Conservation (phyloP, 2,888 invertebrate genomes). For the Minunthozetes semirufus region DNA sequence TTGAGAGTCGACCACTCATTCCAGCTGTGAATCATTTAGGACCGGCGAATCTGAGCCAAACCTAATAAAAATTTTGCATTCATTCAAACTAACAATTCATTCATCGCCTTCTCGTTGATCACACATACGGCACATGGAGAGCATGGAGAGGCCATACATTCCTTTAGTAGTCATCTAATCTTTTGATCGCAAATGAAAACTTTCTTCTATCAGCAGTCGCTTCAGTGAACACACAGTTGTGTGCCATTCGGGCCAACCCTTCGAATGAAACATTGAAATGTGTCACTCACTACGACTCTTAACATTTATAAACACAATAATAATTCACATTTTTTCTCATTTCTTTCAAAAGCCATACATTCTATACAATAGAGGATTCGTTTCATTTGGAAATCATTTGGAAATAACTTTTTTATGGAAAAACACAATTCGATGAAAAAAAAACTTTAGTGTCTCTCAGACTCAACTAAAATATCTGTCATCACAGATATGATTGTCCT, state of each 20-base stretch:
- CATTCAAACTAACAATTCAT: constrained; percentile 19
- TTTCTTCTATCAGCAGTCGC: background rate
- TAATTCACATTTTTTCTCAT: background rate
- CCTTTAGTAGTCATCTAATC: constrained; percentile 7
- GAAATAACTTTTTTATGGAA: constrained; percentile 9
- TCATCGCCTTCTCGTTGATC: background rate
- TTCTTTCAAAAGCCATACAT: constrained; percentile 7
- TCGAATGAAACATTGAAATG: constrained; percentile 6
- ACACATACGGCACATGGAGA: background rate
- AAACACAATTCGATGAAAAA: background rate
- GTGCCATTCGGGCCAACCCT: background rate
- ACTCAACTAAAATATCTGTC: background rate
- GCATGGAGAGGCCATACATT: background rate
- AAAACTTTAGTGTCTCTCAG: background rate
- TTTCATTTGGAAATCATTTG: constrained; percentile 11
- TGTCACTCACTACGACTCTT: background rate
- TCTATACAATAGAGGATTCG: background rate
- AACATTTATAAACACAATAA: constrained; percentile 20
- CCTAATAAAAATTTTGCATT: constrained; percentile 2
- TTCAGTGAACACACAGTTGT: constrained; percentile 1
- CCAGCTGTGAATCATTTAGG: constrained; percentile 22
- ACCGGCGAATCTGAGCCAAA: background rate
- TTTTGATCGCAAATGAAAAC: constrained; percentile 19
- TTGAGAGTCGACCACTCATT: background rate
- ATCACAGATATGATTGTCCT: constrained; percentile 13